Evolutionary conservation across 2,888 invertebrate genomes (phyloP).

Genomic region (Trissoscelio sp.): DNA sequence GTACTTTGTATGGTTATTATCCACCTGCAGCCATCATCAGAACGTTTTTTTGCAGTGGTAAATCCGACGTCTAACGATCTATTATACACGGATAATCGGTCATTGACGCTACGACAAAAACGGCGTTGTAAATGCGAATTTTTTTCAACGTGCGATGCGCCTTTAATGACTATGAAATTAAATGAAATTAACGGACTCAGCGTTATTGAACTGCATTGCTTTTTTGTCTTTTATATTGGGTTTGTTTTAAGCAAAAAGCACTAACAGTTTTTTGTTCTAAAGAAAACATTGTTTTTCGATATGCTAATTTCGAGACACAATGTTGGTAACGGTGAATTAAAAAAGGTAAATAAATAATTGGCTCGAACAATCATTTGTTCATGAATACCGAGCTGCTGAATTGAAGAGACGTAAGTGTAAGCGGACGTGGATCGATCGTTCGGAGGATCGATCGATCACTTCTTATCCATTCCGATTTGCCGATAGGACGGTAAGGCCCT

Average conservation of each 20-base stretch:
- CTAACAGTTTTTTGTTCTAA: neutral
- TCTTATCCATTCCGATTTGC: slow-evolving; percentile 68
- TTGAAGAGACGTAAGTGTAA: slow-evolving; percentile 45
- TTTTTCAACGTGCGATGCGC: slow-evolving; percentile 58
- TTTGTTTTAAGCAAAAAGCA: neutral
- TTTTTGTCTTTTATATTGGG: neutral
- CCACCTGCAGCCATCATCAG: slow-evolving; percentile 3
- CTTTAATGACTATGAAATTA: slow-evolving; percentile 73
- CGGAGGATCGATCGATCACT: slow-evolving; percentile 70
- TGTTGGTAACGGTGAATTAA: slow-evolving; percentile 4
- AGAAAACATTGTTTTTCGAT: neutral
- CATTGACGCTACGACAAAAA: slow-evolving; percentile 69
- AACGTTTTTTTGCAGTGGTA: slow-evolving; percentile 40
- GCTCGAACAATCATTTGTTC: slow-evolving; percentile 28
- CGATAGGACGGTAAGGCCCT: slow-evolving; percentile 58
- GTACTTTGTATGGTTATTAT: neutral
- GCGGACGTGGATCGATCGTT: slow-evolving; percentile 45
- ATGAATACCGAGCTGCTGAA: slow-evolving; percentile 51
- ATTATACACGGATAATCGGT: slow-evolving; percentile 70
- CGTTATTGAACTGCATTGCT: slow-evolving; percentile 2
- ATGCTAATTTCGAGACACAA: neutral
- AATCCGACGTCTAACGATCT: slow-evolving; percentile 68
- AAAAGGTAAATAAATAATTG: slow-evolving; percentile 20
- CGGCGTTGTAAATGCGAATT: slow-evolving; percentile 63
- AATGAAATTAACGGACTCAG: slow-evolving; percentile 70